Evolutionary conservation across 2,113 vertebrate genomes (phyloP), one percentile per base, ranked within the genome.

Genomic region (Limanda limanda): DNA sequence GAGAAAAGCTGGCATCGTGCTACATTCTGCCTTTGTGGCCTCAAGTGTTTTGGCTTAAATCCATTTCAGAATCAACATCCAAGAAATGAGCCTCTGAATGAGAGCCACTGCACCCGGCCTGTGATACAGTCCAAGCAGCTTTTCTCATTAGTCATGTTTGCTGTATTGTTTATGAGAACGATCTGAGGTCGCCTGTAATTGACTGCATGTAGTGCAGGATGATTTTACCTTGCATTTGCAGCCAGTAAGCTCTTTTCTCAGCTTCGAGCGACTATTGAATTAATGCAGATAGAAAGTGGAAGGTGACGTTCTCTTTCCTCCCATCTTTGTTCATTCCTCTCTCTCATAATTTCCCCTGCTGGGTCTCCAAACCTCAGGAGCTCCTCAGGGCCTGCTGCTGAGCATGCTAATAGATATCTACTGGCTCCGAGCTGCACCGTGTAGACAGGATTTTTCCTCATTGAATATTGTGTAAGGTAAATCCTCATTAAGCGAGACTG

Each of bases 1-100:
- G 82, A 71, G 85, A 88, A 31, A 51, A 84, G 80, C 87, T 92
- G 87, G 88, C 90, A 85, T 71, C 40, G 52, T 58, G 87, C 77
- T 83, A 74, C 78, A 56, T 67, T 90, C 73, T 60, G 85, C 77
- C 84, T 86, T 85, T 76, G 76, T 86, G 61, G 81, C 79, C 84
- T 76, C 55, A 81, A 81, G 84, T 65, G 68, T 77, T 87, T 88
- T 91, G 89, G 88, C 86, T 71, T 70, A 68, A 78, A 78, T 92
- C 89, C 89, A 91, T 79, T 63, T 87, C 47, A 76, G 83, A 89
- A 87, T 90, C 88, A 84, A 88, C 89, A 86, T 89, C 84, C 79
- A 86, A 84, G 88, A 86, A 90, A 90, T 58, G 60, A 87, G 76
- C 45, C 57, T 90, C 54, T 78, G 81, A 87, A 78, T 77, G 88